Percentiles rank a stretch among this genome's conserved stretches.
Evolutionary conservation across 2,113 vertebrate species (phyloP).

Genomic region (Syrmaticus mikado): DNA sequence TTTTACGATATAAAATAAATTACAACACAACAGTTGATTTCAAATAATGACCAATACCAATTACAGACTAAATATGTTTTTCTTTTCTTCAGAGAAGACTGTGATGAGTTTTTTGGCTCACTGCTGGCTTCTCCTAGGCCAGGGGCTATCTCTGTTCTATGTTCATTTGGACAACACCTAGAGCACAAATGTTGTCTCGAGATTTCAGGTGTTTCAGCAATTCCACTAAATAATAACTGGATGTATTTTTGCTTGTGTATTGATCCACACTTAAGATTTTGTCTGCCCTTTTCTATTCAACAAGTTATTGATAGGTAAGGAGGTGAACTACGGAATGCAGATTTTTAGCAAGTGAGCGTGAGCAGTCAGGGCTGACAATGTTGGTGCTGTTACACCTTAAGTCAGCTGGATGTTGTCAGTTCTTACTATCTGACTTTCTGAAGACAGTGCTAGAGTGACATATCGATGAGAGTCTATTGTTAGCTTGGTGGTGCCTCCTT

Average conservation of each 20-base stretch:
- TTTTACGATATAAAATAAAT: not conserved
- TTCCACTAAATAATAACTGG: not conserved
- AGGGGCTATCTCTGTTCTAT: not conserved
- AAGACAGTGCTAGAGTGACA: not conserved
- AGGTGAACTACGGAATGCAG: not conserved
- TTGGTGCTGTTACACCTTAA: rapidly evolving
- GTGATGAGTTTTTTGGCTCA: not conserved
- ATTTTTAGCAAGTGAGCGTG: not conserved
- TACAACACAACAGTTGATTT: not conserved
- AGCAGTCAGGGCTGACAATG: rapidly evolving
- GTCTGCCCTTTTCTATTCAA: not conserved
- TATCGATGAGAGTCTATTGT: not conserved
- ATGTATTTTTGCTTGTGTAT: not conserved
- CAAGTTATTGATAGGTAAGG: not conserved
- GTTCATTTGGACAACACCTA: not conserved
- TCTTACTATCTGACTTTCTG: not conserved
- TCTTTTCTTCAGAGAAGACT: not conserved
- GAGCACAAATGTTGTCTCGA: rapidly evolving
- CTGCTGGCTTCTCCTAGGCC: not conserved
- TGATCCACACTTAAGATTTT: not conserved
- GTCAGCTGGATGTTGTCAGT: not conserved
- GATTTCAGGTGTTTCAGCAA: not conserved
- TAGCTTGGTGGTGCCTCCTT: not conserved
- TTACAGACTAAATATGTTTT: not conserved
- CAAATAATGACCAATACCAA: not conserved